Conservation (phyloP, 2,113 vertebrate genomes). For the Leucosticte australis region DNA sequence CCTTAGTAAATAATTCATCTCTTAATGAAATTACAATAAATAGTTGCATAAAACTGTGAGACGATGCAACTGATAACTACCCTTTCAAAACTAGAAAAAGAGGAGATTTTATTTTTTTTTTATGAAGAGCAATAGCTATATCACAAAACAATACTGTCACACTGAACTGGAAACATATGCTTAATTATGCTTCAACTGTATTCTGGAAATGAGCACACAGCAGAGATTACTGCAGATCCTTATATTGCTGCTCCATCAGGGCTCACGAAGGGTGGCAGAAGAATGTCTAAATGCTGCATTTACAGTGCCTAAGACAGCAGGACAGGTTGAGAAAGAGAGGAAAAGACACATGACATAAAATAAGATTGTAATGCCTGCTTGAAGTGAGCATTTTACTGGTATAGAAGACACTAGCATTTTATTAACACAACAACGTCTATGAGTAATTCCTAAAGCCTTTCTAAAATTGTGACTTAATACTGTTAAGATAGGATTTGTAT, state of each 20-base stretch:
- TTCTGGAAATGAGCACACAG: neutral
- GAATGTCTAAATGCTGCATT: neutral
- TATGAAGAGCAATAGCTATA: neutral
- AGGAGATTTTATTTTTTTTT: neutral
- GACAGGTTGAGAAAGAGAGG: neutral
- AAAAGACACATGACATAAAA: neutral
- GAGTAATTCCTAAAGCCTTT: constrained; percentile 11
- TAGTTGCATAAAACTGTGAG: constrained; percentile 9
- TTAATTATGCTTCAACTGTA: neutral
- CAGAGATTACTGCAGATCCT: neutral
- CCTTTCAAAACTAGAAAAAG: neutral
- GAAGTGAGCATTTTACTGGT: neutral
- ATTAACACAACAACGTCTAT: neutral
- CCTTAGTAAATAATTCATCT: constrained; percentile 48
- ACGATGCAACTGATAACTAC: neutral
- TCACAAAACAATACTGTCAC: constrained; percentile 12
- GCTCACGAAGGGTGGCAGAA: neutral
- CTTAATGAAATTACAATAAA: constrained; percentile 43
- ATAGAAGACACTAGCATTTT: neutral
- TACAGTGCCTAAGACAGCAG: neutral
- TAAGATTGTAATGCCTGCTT: neutral
- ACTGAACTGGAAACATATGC: neutral
- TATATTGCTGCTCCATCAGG: neutral
- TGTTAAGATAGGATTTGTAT: neutral
- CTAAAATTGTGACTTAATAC: neutral